A percentile compares a stretch with the other conserved stretches of the same genome.
These are phyloP conservation scores for Microcebus tavaratra DNA, from an alignment of 2,113 vertebrate genomes.

Conservation along the genomic window DNA sequence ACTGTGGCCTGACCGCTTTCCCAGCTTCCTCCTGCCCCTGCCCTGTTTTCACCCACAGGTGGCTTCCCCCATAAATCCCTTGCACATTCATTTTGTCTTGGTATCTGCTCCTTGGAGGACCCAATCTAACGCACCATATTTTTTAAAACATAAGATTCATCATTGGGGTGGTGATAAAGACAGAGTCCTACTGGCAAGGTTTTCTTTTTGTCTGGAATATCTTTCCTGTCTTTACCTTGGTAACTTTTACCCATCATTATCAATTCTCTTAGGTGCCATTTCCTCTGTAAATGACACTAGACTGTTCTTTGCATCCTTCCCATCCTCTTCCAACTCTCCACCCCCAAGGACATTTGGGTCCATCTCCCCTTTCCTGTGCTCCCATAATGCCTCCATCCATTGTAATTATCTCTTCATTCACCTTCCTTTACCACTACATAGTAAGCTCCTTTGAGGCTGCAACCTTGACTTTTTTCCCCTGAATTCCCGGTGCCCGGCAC, in stretches of 20 bases:
- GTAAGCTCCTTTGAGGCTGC: neutral
- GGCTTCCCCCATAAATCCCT: neutral
- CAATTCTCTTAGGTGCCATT: neutral
- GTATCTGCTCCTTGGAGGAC: neutral
- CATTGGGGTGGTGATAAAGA: neutral
- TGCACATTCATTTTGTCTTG: neutral
- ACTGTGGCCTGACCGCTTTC: neutral
- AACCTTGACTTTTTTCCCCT: neutral
- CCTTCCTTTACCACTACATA: neutral
- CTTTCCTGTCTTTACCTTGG: neutral
- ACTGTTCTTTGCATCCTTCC: neutral
- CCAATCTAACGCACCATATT: neutral
- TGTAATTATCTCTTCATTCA: neutral
- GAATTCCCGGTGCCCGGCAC: neutral
- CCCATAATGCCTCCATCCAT: too few species aligned
- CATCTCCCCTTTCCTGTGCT: neutral
- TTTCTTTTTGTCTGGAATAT: neutral
- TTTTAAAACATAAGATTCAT: neutral
- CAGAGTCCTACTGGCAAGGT: neutral
- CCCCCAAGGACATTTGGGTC: neutral
- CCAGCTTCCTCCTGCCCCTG: neutral
- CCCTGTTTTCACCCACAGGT: neutral
- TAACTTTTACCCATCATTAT: neutral
- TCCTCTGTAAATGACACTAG: neutral
- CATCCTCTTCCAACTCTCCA: neutral